A percentile compares a stretch with the other conserved stretches of the same genome.
phyloP scores from a whole-genome alignment of 1,140 invertebrate genomes.

The Phthorimaea operculella region DNA sequence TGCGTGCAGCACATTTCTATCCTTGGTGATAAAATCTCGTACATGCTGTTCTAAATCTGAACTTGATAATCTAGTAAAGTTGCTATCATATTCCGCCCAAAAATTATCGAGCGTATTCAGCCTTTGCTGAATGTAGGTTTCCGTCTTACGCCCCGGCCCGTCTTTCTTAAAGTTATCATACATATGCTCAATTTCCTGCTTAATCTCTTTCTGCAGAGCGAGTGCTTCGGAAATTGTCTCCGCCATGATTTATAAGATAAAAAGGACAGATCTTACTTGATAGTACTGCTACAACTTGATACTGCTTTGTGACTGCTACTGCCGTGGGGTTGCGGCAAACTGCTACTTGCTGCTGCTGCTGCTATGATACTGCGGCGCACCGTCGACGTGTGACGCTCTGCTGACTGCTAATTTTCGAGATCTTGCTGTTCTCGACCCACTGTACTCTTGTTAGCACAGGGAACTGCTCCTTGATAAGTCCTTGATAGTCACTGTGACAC shows the following conservation, averaged over 20 bases:
- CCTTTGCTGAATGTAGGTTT: not conserved
- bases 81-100: not conserved
- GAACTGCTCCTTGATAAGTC: not conserved
- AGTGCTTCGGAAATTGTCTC: not conserved
- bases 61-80: not conserved
- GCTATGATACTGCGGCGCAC: not conserved
- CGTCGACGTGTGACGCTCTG: not conserved
- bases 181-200: not conserved
- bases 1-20: not conserved
- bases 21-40: not conserved
- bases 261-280: not conserved
- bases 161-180: not conserved
- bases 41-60: not conserved
- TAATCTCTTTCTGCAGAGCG: not conserved
- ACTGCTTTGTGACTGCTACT: not conserved
- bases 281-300: not conserved
- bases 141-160: not conserved
- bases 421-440: not conserved
- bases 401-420: not conserved
- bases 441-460: not conserved
- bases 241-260: not conserved
- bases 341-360: not conserved
- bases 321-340: not conserved
- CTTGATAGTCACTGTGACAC: not conserved
- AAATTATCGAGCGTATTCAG: not conserved